Conservation (phyloP, 2,797 vertebrate species). For the Dipus sagitta region DNA sequence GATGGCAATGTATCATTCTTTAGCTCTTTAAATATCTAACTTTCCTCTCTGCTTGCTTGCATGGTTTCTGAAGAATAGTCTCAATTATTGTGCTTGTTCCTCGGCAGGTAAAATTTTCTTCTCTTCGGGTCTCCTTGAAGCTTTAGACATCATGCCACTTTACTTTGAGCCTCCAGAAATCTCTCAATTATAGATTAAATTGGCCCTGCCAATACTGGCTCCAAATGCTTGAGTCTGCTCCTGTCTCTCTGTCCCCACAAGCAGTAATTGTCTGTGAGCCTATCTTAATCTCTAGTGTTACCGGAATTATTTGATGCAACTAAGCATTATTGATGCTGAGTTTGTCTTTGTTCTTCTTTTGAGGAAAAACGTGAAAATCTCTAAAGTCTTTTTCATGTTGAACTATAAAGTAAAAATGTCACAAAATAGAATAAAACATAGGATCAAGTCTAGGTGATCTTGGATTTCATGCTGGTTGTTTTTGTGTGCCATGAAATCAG, state of each 20-base stretch:
- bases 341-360: not conserved
- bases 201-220: fast-evolving
- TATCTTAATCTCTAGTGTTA: not conserved
- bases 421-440: not conserved
- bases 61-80: not conserved
- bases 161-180: not conserved
- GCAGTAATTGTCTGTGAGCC: not conserved
- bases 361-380: not conserved
- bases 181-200: not conserved
- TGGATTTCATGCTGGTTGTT: not conserved
- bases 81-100: not conserved
- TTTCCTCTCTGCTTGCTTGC: not conserved
- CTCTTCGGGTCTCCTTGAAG: not conserved
- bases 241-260: not conserved
- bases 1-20: not conserved
- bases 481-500: not conserved
- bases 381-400: not conserved
- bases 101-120: not conserved
- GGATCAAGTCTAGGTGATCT: not conserved
- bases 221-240: fast-evolving
- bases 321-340: not conserved
- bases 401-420: not conserved
- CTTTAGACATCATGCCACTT: not conserved
- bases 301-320: not conserved
- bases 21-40: not conserved